Conservation (phyloP, 1,140 invertebrate genomes). For the Drosophila prosaltans region DNA sequence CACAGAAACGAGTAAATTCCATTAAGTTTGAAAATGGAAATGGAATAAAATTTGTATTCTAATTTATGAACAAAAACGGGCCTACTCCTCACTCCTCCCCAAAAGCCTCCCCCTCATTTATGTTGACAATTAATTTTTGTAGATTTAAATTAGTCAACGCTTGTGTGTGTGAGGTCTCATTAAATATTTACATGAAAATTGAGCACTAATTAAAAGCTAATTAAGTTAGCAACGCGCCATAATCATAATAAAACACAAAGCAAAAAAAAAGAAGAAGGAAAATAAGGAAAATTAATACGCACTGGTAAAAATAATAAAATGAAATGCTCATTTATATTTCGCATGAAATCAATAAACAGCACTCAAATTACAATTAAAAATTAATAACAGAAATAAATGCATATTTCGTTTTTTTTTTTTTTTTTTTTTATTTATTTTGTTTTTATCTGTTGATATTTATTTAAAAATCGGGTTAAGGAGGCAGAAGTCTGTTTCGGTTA, state of each 20-base stretch:
- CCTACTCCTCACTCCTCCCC: background rate
- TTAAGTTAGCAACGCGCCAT: conserved; percentile 41
- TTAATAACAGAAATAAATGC: conserved; percentile 37
- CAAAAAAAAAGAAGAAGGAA: conserved; percentile 11
- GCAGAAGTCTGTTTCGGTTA: background rate
- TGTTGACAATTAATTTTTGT: conserved; percentile 3
- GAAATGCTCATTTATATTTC: conserved; percentile 13
- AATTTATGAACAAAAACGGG: background rate
- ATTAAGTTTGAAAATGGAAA: background rate
- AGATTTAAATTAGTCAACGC: conserved; percentile 3
- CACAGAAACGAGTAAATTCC: background rate
- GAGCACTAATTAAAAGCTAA: conserved; percentile 54
- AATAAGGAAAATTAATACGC: conserved; percentile 8
- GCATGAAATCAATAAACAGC: conserved; percentile 47
- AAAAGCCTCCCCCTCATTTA: background rate
- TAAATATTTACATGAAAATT: conserved; percentile 42
- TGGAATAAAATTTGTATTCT: background rate
- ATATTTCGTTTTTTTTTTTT: too few species aligned
- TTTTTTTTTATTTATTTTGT: background rate
- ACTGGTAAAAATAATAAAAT: conserved; percentile 43
- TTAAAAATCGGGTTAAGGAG: background rate
- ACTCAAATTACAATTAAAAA: conserved; percentile 55
- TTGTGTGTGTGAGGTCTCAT: conserved; percentile 12
- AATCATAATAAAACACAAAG: conserved; percentile 32
- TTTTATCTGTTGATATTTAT: conserved; percentile 10